These are phyloP conservation scores for Panzeria rudis DNA, from an alignment of 2,888 invertebrate genomes.

Conservation along the genomic window DNA sequence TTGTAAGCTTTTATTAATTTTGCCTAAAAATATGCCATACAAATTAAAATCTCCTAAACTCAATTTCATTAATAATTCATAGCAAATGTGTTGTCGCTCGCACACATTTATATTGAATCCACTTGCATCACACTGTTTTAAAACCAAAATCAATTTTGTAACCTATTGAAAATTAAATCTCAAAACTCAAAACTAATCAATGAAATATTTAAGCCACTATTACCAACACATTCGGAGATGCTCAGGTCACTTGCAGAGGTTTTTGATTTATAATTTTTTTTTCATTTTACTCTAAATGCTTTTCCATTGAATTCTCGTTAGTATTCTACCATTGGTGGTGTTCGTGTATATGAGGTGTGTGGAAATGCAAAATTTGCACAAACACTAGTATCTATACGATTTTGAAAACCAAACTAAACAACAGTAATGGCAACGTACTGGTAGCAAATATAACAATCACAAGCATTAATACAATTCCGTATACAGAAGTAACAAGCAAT, in stretches of 20 bases:
- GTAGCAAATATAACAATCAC: conserved; percentile 1
- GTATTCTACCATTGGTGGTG: conserved; percentile 3
- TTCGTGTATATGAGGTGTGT: neutral
- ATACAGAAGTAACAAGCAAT: conserved; percentile 12
- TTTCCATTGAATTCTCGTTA: conserved; percentile 25
- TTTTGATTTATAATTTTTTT: conserved; percentile 15
- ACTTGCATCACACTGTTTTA: neutral
- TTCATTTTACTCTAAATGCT: conserved; percentile 2
- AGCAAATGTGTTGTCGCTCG: neutral
- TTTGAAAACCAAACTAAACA: conserved; percentile 50
- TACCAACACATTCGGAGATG: conserved; percentile 49
- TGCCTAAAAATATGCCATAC: too few species aligned
- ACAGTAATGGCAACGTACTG: conserved; percentile 27
- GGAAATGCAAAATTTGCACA: conserved; percentile 15
- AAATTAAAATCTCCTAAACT: too few species aligned
- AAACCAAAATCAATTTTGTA: conserved; percentile 34
- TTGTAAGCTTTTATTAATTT: too few species aligned
- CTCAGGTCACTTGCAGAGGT: conserved; percentile 53
- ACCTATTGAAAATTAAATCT: conserved; percentile 49
- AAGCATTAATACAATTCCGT: neutral
- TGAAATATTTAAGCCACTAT: conserved; percentile 56
- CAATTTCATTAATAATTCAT: too few species aligned
- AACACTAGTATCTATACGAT: conserved; percentile 48
- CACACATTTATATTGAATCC: neutral
- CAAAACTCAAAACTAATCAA: conserved; percentile 59